phyloP scores from a whole-genome alignment of 2,888 invertebrate genomes.

The Myathropa florea region DNA sequence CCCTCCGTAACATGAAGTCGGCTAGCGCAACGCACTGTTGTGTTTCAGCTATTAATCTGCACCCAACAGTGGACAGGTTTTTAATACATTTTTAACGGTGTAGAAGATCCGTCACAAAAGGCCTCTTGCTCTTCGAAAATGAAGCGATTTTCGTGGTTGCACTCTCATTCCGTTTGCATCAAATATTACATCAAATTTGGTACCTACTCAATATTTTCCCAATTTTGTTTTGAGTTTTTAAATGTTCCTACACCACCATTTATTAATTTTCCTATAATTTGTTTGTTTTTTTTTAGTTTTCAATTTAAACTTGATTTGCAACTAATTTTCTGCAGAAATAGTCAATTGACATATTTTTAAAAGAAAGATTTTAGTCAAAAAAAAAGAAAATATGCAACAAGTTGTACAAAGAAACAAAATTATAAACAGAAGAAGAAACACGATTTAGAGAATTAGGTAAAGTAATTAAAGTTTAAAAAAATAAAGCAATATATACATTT shows the following conservation, averaged over 20 bases:
- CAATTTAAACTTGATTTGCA: neutral
- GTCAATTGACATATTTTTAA: constrained; percentile 65
- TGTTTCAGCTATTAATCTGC: too few species aligned
- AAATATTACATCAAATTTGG: too few species aligned
- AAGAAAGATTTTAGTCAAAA: constrained; percentile 49
- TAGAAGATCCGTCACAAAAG: too few species aligned
- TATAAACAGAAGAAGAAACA: constrained; percentile 53
- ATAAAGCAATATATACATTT: constrained; percentile 73
- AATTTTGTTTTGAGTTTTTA: too few species aligned
- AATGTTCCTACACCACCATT: neutral
- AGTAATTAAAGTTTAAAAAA: constrained; percentile 64
- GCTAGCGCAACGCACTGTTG: too few species aligned
- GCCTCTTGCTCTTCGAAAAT: too few species aligned
- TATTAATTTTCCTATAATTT: neutral
- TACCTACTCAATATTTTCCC: too few species aligned
- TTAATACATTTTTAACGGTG: too few species aligned
- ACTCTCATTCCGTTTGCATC: too few species aligned
- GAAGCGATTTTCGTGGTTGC: too few species aligned
- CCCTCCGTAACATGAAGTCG: too few species aligned
- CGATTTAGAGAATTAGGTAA: constrained; percentile 62
- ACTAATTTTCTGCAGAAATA: constrained; percentile 34
- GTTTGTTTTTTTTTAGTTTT: neutral
- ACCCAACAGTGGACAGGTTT: too few species aligned
- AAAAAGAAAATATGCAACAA: constrained; percentile 69
- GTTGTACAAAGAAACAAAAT: constrained; percentile 72